Conservation (phyloP, 2,797 vertebrate genomes). For the Cirrhinus molitorella region DNA sequence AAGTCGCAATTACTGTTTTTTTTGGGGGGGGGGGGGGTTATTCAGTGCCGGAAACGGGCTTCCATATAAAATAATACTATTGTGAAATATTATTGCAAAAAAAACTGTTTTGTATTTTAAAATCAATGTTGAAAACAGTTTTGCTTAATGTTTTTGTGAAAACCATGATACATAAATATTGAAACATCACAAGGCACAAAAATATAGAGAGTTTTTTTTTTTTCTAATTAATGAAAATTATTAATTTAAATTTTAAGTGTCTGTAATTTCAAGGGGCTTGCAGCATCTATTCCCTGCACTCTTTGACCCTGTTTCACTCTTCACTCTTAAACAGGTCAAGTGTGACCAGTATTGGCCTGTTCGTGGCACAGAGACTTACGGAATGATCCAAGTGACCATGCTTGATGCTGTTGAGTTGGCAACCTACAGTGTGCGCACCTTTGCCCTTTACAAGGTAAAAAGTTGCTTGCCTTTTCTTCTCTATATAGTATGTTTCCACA, state of each 20-base stretch:
- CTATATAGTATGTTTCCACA: neutral
- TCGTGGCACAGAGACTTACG: slow-evolving; percentile 82
- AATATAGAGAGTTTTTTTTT: no score
- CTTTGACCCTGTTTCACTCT: neutral
- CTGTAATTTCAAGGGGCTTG: neutral
- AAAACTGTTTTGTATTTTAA: no score
- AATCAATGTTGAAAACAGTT: neutral
- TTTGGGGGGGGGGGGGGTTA: no score
- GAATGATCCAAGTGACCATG: slow-evolving; percentile 93
- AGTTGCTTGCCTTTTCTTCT: neutral
- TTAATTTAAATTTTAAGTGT: neutral
- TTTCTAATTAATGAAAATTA: no score
- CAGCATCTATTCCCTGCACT: neutral
- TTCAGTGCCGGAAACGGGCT: no score
- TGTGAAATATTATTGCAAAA: no score
- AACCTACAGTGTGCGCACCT: slow-evolving; percentile 91
- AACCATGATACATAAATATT: no score
- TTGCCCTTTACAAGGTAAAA: slow-evolving; percentile 91
- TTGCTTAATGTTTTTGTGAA: neutral
- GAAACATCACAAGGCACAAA: no score
- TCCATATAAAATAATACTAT: no score
- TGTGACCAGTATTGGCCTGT: slow-evolving; percentile 97
- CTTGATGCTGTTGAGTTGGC: slow-evolving; percentile 93
- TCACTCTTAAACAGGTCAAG: slow-evolving; percentile 82
- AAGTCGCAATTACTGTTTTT: no score